These are phyloP conservation scores for Gasterosteus nipponicus DNA, from an alignment of 2,113 vertebrate species.

Conservation along the genomic window DNA sequence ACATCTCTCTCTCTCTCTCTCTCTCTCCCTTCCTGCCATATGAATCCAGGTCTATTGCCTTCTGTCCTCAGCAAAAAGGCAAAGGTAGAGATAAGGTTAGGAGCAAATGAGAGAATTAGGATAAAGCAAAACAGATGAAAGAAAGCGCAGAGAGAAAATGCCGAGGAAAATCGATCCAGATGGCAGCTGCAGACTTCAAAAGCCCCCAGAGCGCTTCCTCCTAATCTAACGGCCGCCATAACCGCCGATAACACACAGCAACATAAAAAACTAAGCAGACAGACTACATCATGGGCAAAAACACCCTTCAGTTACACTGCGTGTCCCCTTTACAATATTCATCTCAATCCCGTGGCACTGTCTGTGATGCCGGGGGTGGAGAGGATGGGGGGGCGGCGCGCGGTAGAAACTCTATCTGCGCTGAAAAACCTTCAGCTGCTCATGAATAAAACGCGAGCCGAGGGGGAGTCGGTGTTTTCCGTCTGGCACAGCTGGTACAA, in stretches of 20 bases:
- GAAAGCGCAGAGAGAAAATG: not conserved
- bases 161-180: not conserved
- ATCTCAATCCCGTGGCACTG: slow-evolving; percentile 28
- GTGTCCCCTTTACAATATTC: slow-evolving; percentile 16
- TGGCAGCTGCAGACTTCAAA: slow-evolving; percentile 5
- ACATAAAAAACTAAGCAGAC: not conserved
- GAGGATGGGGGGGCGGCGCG: not conserved
- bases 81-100: not conserved
- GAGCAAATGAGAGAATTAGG: not conserved
- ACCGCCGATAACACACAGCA: slow-evolving; percentile 5
- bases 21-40: not conserved
- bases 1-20: not conserved
- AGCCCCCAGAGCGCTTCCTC: slow-evolving; percentile 25
- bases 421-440: slow-evolving; percentile 15
- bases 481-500: not conserved
- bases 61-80: not conserved
- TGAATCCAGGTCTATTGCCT: not conserved
- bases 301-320: slow-evolving; percentile 1
- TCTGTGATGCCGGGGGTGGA: slow-evolving; percentile 10
- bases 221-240: slow-evolving; percentile 17
- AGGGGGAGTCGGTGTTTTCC: slow-evolving; percentile 5
- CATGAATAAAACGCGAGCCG: slow-evolving; percentile 53
- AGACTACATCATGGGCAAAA: not conserved
- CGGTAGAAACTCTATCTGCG: slow-evolving; percentile 7
- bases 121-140: not conserved